Conservation (phyloP, 2,888 invertebrate species). For the Kryphioiulus occultus region DNA sequence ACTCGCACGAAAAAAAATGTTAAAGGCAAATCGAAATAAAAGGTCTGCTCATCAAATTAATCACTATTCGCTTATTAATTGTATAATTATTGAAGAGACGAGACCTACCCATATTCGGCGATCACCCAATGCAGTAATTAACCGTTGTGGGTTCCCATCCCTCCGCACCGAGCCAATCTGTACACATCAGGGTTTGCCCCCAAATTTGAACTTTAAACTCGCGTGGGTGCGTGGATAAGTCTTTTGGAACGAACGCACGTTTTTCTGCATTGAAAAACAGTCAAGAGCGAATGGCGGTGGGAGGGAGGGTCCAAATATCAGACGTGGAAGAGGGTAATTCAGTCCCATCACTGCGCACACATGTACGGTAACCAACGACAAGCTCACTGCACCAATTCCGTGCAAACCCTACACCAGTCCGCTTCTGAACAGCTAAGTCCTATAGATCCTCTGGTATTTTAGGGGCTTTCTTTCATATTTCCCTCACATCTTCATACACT, state of each 20-base stretch:
- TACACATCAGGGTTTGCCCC: background rate
- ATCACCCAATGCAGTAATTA: background rate
- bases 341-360: background rate
- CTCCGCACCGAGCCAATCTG: background rate
- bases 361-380: background rate
- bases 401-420: conserved; percentile 17
- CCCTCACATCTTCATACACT: conserved; percentile 10
- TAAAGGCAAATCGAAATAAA: background rate
- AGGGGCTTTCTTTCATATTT: background rate
- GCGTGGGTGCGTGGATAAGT: background rate
- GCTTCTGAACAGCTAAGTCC: conserved; percentile 31
- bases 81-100: conserved; percentile 3
- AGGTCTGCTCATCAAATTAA: background rate
- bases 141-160: background rate
- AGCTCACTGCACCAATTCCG: conserved; percentile 18
- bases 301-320: background rate
- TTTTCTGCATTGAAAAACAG: background rate
- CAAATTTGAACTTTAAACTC: background rate
- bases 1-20: background rate
- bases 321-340: background rate
- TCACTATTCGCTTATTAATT: conserved; percentile 21
- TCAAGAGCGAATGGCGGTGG: conserved; percentile 4
- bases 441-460: background rate
- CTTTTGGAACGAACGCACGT: background rate
- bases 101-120: conserved; percentile 26